A percentile compares a stretch with the other conserved stretches of the same genome.
phyloP scores from a whole-genome alignment of 2,888 invertebrate species.

The Aphrophora alni region DNA sequence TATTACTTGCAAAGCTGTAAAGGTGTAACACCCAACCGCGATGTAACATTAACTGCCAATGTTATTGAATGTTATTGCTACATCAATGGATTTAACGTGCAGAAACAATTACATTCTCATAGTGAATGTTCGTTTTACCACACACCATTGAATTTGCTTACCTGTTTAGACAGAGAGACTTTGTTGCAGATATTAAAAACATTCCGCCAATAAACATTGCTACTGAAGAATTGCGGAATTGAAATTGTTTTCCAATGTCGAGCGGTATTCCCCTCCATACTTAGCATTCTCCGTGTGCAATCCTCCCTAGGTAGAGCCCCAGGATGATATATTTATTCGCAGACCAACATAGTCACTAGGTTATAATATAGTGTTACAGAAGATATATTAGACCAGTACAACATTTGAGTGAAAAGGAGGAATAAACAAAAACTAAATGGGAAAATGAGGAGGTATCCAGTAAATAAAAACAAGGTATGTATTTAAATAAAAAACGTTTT shows the following conservation, averaged over 20 bases:
- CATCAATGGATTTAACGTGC: no score
- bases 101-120: no score
- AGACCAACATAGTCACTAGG: background rate
- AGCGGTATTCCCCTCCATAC: background rate
- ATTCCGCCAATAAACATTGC: background rate
- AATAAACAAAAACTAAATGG: no score
- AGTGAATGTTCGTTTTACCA: background rate
- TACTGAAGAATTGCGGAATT: background rate
- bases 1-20: no score
- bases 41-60: no score
- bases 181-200: background rate
- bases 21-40: no score
- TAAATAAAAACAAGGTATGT: no score
- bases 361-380: background rate
- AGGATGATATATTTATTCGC: background rate
- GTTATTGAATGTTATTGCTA: no score
- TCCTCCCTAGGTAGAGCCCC: background rate
- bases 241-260: background rate
- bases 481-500: no score
- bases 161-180: background rate
- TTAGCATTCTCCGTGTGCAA: background rate
- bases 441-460: no score
- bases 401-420: no score
- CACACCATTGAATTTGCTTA: background rate
- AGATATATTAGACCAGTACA: no score